Conservation (phyloP, 2,888 invertebrate genomes). For the Aquatica leii region DNA sequence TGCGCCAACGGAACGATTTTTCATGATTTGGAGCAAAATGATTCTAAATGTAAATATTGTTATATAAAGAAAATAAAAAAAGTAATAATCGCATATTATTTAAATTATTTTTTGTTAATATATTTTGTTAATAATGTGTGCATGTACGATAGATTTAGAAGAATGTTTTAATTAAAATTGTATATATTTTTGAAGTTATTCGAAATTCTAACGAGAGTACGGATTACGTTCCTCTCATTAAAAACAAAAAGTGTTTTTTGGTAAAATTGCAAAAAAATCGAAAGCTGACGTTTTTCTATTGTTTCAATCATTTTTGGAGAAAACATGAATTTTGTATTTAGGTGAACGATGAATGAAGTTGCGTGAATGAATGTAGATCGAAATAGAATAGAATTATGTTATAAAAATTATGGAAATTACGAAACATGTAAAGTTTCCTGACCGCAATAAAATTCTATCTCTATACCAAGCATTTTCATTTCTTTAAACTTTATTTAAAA, state of each 20-base stretch:
- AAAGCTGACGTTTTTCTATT: slow-evolving; percentile 49
- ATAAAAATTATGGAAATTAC: slow-evolving; percentile 58
- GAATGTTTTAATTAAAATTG: slow-evolving; percentile 51
- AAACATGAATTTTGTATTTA: slow-evolving; percentile 49
- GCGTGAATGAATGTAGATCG: slow-evolving; percentile 42
- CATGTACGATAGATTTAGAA: slow-evolving; percentile 53
- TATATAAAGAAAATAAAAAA: slow-evolving; percentile 58
- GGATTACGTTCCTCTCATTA: slow-evolving; percentile 61
- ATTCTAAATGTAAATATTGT: slow-evolving; percentile 69
- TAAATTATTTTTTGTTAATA: slow-evolving; percentile 42
- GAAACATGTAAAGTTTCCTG: slow-evolving; percentile 64
- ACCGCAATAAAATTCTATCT: slow-evolving; percentile 66
- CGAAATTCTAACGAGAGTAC: slow-evolving; percentile 60
- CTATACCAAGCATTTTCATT: slow-evolving; percentile 35
- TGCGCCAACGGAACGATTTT: slow-evolving; percentile 42
- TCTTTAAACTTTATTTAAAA: no score
- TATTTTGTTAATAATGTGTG: slow-evolving; percentile 41
- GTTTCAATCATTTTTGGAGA: slow-evolving; percentile 48
- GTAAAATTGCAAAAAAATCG: slow-evolving; percentile 52
- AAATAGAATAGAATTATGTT: slow-evolving; percentile 57
- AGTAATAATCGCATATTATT: slow-evolving; percentile 48
- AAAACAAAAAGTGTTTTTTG: slow-evolving; percentile 45
- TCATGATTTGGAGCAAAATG: slow-evolving; percentile 55
- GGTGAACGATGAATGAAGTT: slow-evolving; percentile 38
- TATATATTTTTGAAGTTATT: slow-evolving; percentile 55